These are phyloP conservation scores for Cheilosia scutellata DNA, from an alignment of 2,888 invertebrate species.

Conservation along the genomic window DNA sequence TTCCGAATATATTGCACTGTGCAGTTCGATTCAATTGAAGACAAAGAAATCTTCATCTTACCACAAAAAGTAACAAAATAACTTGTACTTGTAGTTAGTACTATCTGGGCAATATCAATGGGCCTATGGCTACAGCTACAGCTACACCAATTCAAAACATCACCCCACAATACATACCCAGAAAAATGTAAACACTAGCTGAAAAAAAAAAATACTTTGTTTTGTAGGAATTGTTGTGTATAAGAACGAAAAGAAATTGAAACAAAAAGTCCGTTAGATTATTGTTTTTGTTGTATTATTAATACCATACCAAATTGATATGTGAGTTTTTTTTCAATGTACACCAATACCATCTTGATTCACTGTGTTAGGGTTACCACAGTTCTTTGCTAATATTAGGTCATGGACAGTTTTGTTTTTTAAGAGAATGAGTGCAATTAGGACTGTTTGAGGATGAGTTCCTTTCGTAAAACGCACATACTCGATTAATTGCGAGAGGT, in stretches of 20 bases:
- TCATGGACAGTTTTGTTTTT: no score
- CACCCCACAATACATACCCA: constrained; percentile 35
- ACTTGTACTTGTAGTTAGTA: neutral
- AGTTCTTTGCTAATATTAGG: no score
- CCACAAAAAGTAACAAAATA: neutral
- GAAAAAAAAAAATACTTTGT: neutral
- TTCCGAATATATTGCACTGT: neutral
- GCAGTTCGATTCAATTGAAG: neutral
- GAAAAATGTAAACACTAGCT: constrained; percentile 47
- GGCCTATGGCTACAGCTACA: no score
- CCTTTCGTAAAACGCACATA: no score
- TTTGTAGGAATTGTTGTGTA: neutral
- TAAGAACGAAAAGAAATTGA: constrained; percentile 9
- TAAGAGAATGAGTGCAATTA: no score
- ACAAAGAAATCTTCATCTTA: neutral
- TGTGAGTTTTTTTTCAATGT: neutral
- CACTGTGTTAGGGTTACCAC: no score
- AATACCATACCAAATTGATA: constrained; percentile 7
- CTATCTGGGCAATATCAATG: no score
- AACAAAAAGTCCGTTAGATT: constrained; percentile 40
- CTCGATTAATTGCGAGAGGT: no score
- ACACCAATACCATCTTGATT: no score
- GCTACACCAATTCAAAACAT: constrained; percentile 20
- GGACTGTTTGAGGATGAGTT: no score
- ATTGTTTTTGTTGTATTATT: neutral